Conservation (phyloP, 35 echinoderm and acorn worm genomes). For the Heliocidaris tuberculata region DNA sequence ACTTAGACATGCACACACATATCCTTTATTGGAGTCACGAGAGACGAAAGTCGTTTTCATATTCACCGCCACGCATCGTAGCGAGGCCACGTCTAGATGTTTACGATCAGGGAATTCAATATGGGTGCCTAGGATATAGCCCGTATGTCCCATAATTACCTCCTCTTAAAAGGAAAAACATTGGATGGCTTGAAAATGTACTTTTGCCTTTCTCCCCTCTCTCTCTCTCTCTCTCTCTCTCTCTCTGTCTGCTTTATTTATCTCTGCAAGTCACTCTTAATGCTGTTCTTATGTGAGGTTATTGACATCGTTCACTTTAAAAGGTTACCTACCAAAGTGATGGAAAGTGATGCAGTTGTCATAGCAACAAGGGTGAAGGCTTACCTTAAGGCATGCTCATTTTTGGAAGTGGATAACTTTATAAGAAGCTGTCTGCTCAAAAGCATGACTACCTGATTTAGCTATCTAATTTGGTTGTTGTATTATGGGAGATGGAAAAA, state of each 20-base stretch:
- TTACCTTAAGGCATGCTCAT: too few species aligned
- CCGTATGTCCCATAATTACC: not conserved
- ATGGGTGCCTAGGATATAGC: not conserved
- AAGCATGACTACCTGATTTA: too few species aligned
- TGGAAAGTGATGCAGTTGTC: too few species aligned
- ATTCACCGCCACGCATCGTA: slow-evolving; percentile 2
- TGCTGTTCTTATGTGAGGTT: not conserved
- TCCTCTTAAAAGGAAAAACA: not conserved
- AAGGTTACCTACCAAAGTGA: too few species aligned
- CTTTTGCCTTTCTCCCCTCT: not conserved
- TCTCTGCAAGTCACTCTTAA: not conserved
- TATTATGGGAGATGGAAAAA: too few species aligned
- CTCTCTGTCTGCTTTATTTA: not conserved
- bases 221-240: not conserved
- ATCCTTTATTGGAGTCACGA: not conserved
- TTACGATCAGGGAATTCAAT: slow-evolving; percentile 29
- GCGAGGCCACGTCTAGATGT: slow-evolving; percentile 6
- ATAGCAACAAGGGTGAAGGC: too few species aligned
- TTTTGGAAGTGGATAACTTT: too few species aligned
- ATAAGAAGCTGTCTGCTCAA: too few species aligned
- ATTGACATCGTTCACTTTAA: not conserved
- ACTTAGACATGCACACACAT: not conserved
- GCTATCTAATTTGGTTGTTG: too few species aligned
- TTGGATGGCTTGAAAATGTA: not conserved
- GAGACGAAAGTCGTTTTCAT: not conserved